Evolutionary conservation across 2,113 vertebrate species (phyloP).

Genomic region (Pachycephala philippinensis): DNA sequence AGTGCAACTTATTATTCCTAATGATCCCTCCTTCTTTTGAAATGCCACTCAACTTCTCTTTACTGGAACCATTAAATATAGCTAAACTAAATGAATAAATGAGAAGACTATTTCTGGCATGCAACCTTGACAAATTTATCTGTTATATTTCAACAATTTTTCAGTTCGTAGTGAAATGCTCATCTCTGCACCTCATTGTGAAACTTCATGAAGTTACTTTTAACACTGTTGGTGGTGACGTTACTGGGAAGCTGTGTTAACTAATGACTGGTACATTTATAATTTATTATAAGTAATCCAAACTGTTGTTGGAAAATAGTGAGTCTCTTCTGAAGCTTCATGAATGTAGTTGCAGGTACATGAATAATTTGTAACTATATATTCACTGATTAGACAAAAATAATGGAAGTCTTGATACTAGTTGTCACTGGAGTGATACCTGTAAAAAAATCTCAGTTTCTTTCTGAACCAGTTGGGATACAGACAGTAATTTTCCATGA

Average conservation of each 20-base stretch:
- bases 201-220: not conserved
- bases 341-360: not conserved
- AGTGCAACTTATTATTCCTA: not conserved
- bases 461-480: not conserved
- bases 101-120: not conserved
- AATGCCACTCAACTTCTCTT: constrained; percentile 30
- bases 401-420: not conserved
- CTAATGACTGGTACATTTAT: constrained; percentile 7
- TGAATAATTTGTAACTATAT: constrained; percentile 1
- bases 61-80: not conserved
- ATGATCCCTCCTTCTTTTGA: constrained; percentile 20
- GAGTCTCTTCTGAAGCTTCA: not conserved
- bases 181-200: not conserved
- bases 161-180: not conserved
- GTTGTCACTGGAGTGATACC: not conserved
- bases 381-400: not conserved
- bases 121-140: not conserved
- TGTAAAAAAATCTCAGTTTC: not conserved
- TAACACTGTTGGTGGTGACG: not conserved
- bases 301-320: not conserved
- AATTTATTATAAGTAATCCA: not conserved
- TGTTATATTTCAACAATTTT: not conserved
- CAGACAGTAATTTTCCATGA: not conserved
- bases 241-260: not conserved
- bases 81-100: constrained; percentile 14